Evolutionary conservation across 2,113 vertebrate genomes (phyloP), one percentile per base, ranked within the genome.

Genomic region (Prochilodus magdalenae): DNA sequence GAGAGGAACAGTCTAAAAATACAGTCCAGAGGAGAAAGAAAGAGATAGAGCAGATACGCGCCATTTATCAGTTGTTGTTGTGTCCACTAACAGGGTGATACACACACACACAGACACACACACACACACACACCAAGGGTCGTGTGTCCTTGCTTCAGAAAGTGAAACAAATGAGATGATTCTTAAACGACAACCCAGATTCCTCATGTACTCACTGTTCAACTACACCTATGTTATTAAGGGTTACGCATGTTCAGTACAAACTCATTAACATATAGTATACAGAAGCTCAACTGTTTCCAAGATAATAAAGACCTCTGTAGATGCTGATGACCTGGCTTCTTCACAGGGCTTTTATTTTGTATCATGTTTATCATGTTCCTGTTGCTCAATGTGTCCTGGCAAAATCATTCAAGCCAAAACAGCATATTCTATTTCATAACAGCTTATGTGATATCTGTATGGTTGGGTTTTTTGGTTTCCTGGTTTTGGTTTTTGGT

Each of bases 1-100:
- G 65, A 91, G 80, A 88, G 83, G 74, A 85, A 65, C 69, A 72
- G 22, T 84, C 92, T 94, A 94, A 93, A 94, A 93, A 94, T 94
- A 94, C 81, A 77, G 75, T 29, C 63, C 75, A 83, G 86, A 84
- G 84, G 90, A 65, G 49, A 20, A n/a, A 57, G 57, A 66, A 22
- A 66, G 3, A 44, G 1, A 29, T 29, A 84, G n/a, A 67, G 51
- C 80, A 82, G 63, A 36, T 71, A 40, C 62, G 36, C 53, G 40
- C 5, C 63, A 11, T 47, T 76, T 70, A 82, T 75, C 80, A 81
- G 33, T 59, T 74, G 44, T 33, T 27, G 24, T 33, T 36, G n/a
- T 63, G 65, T 51, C 51, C 79, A 66, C 79, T 51, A 51, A 18
- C 62, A 15, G 27, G 11, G 60, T n/a, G 27, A 14, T 11, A 40